A percentile compares a stretch with the other conserved stretches of the same genome.
Conservation (phyloP, 2,888 invertebrate genomes). For the Palloptera scutellata region DNA sequence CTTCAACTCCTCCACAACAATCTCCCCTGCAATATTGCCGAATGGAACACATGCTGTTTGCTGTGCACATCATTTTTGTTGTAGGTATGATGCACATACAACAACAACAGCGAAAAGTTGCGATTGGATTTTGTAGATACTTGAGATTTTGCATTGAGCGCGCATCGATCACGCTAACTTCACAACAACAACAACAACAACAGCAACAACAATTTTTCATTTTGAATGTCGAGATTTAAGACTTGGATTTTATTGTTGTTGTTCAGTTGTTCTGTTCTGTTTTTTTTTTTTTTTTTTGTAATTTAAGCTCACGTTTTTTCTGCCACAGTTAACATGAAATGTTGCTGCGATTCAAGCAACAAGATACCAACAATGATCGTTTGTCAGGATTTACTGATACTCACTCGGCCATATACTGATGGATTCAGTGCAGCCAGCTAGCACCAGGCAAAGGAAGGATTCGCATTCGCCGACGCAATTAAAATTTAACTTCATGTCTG, state of each 20-base stretch:
- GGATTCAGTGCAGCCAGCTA: not conserved
- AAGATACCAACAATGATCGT: constrained; percentile 21
- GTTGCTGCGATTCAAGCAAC: not conserved
- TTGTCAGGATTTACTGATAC: constrained; percentile 30
- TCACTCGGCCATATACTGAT: not conserved
- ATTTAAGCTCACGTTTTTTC: constrained; percentile 25
- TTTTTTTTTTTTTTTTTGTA: constrained; percentile 1
- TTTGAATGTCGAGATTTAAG: constrained; percentile 32
- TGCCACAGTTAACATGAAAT: not conserved
- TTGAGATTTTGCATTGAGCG: constrained; percentile 7
- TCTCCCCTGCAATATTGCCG: not conserved
- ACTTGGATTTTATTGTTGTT: not conserved
- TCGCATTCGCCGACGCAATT: constrained; percentile 34
- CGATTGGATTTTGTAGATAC: not conserved
- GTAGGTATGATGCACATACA: constrained; percentile 7
- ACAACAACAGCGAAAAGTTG: constrained; percentile 11
- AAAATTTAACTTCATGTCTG: constrained; percentile 32
- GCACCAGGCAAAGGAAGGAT: constrained; percentile 9
- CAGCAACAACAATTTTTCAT: constrained; percentile 37
- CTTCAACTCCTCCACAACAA: not conserved
- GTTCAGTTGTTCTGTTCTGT: not conserved
- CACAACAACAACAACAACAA: constrained; percentile 21
- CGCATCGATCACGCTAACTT: constrained; percentile 30
- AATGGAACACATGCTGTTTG: constrained; percentile 27
- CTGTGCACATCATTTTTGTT: constrained; percentile 9